Evolutionary conservation across 2,797 vertebrate genomes (phyloP).

Genomic region (Gorsachius magnificus): DNA sequence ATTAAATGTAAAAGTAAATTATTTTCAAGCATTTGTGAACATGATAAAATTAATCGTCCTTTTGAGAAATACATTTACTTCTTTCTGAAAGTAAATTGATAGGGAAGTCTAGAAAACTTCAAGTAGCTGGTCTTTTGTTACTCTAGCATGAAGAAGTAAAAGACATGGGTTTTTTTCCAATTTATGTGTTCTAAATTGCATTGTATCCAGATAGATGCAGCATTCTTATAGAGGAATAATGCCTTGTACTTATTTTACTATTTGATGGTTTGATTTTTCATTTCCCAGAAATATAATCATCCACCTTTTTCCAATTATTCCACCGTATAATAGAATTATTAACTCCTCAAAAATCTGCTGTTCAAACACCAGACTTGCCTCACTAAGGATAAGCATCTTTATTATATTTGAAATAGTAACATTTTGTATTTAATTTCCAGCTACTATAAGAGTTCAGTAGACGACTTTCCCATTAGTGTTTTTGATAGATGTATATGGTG

Average conservation of each 20-base stretch:
- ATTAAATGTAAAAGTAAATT: neutral
- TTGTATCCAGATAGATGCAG: neutral
- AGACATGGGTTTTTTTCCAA: neutral
- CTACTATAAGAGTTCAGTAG: neutral
- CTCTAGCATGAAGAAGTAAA: neutral
- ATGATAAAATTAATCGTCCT: neutral
- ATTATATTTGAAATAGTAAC: slow-evolving; percentile 8
- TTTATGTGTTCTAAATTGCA: neutral
- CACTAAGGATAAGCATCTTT: neutral
- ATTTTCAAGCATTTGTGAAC: neutral
- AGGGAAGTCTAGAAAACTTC: neutral
- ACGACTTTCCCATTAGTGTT: neutral
- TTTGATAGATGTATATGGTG: neutral
- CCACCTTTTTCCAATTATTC: slow-evolving; percentile 22
- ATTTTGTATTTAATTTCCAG: slow-evolving; percentile 30
- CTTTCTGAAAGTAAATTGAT: neutral
- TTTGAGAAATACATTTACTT: neutral
- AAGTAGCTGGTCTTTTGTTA: neutral
- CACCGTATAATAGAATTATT: slow-evolving; percentile 8
- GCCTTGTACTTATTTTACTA: neutral
- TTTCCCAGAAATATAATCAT: neutral
- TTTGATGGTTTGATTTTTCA: neutral
- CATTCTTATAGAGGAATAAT: neutral
- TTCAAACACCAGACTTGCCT: slow-evolving; percentile 7
- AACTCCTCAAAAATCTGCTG: slow-evolving; percentile 39